Conservation (phyloP, 2,888 invertebrate genomes). For the Drosophila atroscutellata region DNA sequence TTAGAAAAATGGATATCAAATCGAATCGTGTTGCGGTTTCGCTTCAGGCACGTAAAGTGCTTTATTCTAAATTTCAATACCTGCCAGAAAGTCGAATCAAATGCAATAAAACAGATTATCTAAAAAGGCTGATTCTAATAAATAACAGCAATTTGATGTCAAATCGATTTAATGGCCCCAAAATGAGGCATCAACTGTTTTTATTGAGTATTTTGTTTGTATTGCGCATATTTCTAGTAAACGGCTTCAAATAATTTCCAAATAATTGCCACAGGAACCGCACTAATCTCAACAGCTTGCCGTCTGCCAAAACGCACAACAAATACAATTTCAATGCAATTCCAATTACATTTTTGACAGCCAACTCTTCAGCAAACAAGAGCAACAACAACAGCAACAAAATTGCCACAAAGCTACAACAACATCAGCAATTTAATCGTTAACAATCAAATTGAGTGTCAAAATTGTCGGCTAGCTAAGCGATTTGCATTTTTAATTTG, state of each 20-base stretch:
- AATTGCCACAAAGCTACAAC: constrained; percentile 14
- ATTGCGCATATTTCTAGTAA: neutral
- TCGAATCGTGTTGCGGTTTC: neutral
- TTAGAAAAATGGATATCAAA: neutral
- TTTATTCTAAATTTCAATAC: neutral
- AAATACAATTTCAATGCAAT: constrained; percentile 58
- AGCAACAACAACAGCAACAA: constrained; percentile 9
- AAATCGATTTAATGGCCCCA: constrained; percentile 4
- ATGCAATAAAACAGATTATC: neutral
- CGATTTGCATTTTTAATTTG: constrained; percentile 68
- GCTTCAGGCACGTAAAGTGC: neutral
- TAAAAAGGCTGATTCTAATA: neutral
- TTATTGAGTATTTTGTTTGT: neutral
- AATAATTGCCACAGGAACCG: neutral
- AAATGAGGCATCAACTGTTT: neutral
- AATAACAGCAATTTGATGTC: neutral
- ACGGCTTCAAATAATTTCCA: neutral
- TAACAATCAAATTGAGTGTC: constrained; percentile 62
- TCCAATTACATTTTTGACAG: constrained; percentile 56
- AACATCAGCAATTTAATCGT: constrained; percentile 23
- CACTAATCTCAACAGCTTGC: constrained; percentile 10
- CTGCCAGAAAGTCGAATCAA: neutral
- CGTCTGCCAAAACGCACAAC: constrained; percentile 33
- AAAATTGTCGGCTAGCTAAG: constrained; percentile 51
- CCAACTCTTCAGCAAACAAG: constrained; percentile 10